Base-by-base conservation (phyloP, 2,797 vertebrate genomes). In the Amblyraja radiata region DNA sequence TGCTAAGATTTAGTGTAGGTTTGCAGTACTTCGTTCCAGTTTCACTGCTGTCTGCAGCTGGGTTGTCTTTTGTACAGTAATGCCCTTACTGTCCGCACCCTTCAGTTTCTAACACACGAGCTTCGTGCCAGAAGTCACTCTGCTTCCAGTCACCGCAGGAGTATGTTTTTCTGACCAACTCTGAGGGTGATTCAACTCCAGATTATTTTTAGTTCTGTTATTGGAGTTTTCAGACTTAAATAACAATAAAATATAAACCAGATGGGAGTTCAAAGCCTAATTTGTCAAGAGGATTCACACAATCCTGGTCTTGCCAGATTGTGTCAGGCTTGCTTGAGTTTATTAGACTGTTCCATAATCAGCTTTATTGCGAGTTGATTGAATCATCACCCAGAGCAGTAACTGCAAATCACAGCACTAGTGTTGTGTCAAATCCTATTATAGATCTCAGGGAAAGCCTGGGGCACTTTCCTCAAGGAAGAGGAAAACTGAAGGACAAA, bases 171-270 rank as follows among this genome's bases (percentile, higher is more conserved):
- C 61, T 63, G 25, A 86, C 83, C 11, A 6, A 28, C 83, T 86
- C 14, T 9, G 84, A 88, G 32, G n/a, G 63, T 88, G 84, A 88
- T 88, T 88, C 84, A 32, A 65, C 28, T 88, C 84, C 61, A 88
- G 65, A 88, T 88, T 88, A 36, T 88, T 68, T 68, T 88, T 88
- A 32, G 61, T 18, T 68, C 1, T 18, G n/a, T 65, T 88, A 88
- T 88, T 88, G 63, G n/a, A 18, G 13, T 88, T 32, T 18, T n/a
- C 63, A 65, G 84, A 65, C 13, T 88, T 65, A 65, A 9, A 65
- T 21, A 88, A 88, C 63, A 88, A 65, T n/a, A 21, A 61, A 63
- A 65, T 63, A 58, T 78, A 83, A 61, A 61, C 54, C 81, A 83
- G 81, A 83, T 58, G 61, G n/a, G 84, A 65, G 84, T 88, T 88